phyloP scores from a whole-genome alignment of 2,797 vertebrate species.

The Typhlichthys subterraneus region DNA sequence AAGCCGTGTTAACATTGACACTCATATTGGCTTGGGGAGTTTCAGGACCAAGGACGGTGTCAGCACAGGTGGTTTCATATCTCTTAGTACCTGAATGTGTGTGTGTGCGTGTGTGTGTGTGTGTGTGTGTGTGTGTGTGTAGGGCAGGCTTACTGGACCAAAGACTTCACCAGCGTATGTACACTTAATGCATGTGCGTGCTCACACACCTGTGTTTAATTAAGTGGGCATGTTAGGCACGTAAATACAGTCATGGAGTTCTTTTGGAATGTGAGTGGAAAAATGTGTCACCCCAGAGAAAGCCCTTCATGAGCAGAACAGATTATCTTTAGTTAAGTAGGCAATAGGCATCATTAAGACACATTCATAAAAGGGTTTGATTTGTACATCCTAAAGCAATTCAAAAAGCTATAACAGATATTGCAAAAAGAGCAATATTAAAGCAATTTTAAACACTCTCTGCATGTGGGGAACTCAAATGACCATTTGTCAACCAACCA shows the following conservation, averaged over 20 bases:
- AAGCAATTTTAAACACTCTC: no score
- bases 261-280: conserved; percentile 30
- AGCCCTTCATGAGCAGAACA: conserved; percentile 51
- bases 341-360: neutral
- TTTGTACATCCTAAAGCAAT: no score
- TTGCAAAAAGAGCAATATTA: no score
- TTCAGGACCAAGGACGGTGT: conserved; percentile 47
- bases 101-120: conserved; percentile 12
- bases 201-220: conserved; percentile 11
- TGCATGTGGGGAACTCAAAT: no score
- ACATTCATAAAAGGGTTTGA: no score
- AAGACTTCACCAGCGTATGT: neutral
- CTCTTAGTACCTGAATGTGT: neutral
- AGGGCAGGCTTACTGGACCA: neutral
- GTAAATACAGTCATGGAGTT: no score
- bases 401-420: no score
- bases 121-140: neutral
- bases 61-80: neutral
- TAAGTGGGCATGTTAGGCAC: conserved; percentile 9
- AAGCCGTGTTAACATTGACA: conserved; percentile 20
- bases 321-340: neutral
- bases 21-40: conserved; percentile 49
- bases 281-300: conserved; percentile 49
- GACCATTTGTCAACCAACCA: no score
- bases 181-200: conserved; percentile 8